These are phyloP conservation scores for Linnaemya tessellans DNA, from an alignment of 2,888 invertebrate genomes.

Conservation along the genomic window DNA sequence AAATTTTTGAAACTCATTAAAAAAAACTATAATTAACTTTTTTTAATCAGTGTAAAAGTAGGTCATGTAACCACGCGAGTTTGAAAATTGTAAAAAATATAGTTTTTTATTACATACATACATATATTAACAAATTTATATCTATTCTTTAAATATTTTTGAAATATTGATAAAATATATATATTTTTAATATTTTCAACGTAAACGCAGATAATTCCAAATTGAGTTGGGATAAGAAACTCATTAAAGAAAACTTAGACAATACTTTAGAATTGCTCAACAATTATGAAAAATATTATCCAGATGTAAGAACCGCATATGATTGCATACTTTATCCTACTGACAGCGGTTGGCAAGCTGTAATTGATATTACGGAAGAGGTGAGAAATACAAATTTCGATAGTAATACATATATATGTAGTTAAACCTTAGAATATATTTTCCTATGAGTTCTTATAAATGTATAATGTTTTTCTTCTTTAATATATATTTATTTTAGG, in stretches of 20 bases:
- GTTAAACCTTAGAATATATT: not conserved
- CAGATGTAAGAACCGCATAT: constrained; percentile 93
- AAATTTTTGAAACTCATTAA: too few relatives aligned
- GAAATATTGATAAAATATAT: too few relatives aligned
- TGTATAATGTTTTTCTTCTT: constrained; percentile 83
- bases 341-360: constrained; percentile 91
- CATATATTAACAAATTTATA: too few relatives aligned
- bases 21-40: too few relatives aligned
- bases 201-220: constrained; percentile 83
- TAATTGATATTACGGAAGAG: constrained; percentile 81
- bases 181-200: not conserved
- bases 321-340: constrained; percentile 97
- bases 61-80: too few relatives aligned
- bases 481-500: constrained; percentile 82
- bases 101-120: too few relatives aligned
- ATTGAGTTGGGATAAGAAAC: constrained; percentile 88
- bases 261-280: constrained; percentile 92
- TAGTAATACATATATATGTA: not conserved
- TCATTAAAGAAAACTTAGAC: constrained; percentile 94
- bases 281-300: constrained; percentile 93
- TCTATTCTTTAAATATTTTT: too few relatives aligned
- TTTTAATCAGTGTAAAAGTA: too few relatives aligned
- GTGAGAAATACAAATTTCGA: constrained; percentile 63
- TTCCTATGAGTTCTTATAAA: not conserved
- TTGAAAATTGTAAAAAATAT: too few relatives aligned